These are phyloP conservation scores for Caenorhabditis afra DNA, from an alignment of 2,888 invertebrate genomes.

Conservation along the genomic window DNA sequence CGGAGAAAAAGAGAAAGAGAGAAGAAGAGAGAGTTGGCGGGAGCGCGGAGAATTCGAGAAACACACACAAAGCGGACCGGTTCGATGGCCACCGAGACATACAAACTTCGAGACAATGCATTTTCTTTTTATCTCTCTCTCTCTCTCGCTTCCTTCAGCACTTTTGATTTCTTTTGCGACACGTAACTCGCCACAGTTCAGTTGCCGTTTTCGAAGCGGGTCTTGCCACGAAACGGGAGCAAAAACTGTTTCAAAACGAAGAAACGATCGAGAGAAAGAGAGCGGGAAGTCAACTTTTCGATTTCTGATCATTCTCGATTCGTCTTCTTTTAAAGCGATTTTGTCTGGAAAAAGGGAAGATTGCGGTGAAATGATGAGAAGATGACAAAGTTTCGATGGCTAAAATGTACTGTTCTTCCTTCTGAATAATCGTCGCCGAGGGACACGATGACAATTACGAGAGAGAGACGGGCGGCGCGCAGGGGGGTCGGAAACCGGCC, in stretches of 20 bases:
- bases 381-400: conserved; percentile 12
- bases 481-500: conserved; percentile 12
- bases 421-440: conserved; percentile 19
- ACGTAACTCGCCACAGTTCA: conserved; percentile 20
- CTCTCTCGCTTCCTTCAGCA: conserved; percentile 18
- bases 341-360: conserved; percentile 1
- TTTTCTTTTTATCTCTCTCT: conserved; percentile 21
- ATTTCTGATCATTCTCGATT: neutral
- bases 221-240: too few species aligned
- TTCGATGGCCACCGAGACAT: conserved; percentile 12
- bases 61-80: conserved; percentile 57
- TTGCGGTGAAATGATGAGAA: conserved; percentile 4
- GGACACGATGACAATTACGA: conserved; percentile 34
- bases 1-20: conserved; percentile 7
- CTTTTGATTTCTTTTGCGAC: conserved; percentile 39
- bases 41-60: conserved; percentile 21
- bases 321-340: neutral
- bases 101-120: conserved; percentile 48
- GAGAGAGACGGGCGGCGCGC: too few species aligned
- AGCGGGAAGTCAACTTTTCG: too few species aligned
- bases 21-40: neutral
- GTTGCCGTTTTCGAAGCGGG: conserved; percentile 1
- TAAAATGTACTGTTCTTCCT: conserved; percentile 24
- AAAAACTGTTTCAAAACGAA: neutral
- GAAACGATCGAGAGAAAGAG: neutral